Conservation (phyloP, 2,888 invertebrate genomes). For the Chelonus formosanus region DNA sequence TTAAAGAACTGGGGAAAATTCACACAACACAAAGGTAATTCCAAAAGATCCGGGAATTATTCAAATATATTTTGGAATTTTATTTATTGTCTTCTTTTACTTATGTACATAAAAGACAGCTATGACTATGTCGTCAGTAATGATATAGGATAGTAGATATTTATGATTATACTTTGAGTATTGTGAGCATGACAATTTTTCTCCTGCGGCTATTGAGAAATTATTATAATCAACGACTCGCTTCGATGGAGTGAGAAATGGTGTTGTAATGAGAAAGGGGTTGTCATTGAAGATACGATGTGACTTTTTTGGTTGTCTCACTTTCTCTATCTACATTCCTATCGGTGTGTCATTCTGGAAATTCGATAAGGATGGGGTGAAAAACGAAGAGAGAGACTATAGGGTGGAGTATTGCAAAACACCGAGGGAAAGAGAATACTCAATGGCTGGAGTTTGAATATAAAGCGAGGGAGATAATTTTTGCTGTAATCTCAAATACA, state of each 20-base stretch:
- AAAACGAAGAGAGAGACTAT: not conserved
- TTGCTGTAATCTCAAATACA: slow-evolving; percentile 14
- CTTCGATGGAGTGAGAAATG: slow-evolving; percentile 24
- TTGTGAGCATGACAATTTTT: too few relatives aligned
- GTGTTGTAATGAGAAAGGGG: slow-evolving; percentile 30
- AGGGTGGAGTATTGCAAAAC: slow-evolving; percentile 28
- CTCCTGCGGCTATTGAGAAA: slow-evolving; percentile 15
- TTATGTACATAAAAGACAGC: too few relatives aligned
- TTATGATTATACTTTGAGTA: too few relatives aligned
- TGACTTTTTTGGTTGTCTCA: too few relatives aligned
- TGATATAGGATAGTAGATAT: too few relatives aligned
- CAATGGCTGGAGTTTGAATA: slow-evolving; percentile 3
- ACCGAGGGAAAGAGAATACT: slow-evolving; percentile 26
- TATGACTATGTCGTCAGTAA: too few relatives aligned
- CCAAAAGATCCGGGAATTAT: not conserved
- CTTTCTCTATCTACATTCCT: too few relatives aligned
- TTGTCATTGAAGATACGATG: slow-evolving; percentile 8
- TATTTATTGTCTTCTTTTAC: too few relatives aligned
- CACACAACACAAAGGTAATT: not conserved
- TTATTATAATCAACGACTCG: slow-evolving; percentile 21
- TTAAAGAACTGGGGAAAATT: slow-evolving; percentile 42
- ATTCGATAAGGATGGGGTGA: too few relatives aligned
- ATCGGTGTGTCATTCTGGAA: too few relatives aligned
- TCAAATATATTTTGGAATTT: too few relatives aligned
- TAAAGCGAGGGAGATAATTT: slow-evolving; percentile 17